A percentile compares a stretch with the other conserved stretches of the same genome.
Evolutionary conservation across 2,113 vertebrate species (phyloP).

Genomic region (Bubalus kerabau): DNA sequence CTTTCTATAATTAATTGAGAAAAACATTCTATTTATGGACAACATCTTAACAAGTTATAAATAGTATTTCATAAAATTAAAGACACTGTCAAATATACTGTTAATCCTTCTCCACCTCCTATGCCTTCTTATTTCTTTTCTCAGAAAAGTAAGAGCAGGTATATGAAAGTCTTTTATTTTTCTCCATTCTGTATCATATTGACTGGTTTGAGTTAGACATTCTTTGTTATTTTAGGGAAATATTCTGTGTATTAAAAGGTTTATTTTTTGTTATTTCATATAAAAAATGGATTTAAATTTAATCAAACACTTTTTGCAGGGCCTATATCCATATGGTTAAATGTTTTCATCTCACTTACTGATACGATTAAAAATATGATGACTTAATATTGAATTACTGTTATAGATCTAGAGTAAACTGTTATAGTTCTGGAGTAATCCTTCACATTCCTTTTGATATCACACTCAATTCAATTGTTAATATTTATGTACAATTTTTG

Average conservation of each 20-base stretch:
- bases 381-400: background rate
- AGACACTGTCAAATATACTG: background rate
- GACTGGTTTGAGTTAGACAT: background rate
- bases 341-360: background rate
- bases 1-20: background rate
- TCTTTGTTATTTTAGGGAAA: background rate
- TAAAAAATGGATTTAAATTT: background rate
- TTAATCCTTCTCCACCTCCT: background rate
- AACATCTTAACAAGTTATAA: background rate
- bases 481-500: background rate
- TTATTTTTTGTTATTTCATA: background rate
- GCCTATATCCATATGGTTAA: background rate
- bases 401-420: background rate
- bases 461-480: background rate
- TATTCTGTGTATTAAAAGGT: background rate
- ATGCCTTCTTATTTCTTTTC: background rate
- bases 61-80: background rate
- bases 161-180: background rate
- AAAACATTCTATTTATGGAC: background rate
- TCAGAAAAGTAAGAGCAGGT: background rate
- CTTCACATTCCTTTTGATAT: background rate
- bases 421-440: background rate
- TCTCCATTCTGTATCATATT: background rate
- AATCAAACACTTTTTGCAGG: background rate
- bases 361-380: background rate